A percentile compares a stretch with the other conserved stretches of the same genome.
These are phyloP conservation scores for Etheostoma perlongum DNA, from an alignment of 2,797 vertebrate genomes.

Conservation along the genomic window DNA sequence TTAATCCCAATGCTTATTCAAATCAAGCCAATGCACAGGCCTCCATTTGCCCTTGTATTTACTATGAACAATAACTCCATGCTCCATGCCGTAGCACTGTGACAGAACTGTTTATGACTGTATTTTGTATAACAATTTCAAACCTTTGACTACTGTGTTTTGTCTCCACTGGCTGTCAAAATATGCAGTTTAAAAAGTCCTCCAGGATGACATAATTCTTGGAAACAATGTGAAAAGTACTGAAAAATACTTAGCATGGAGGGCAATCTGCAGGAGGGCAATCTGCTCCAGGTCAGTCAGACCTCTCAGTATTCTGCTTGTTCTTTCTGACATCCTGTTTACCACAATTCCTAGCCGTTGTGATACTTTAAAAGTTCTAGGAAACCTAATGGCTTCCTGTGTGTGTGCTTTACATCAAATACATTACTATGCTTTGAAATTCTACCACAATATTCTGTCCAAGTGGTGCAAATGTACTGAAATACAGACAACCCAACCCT, in stretches of 20 bases:
- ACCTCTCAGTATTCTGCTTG: no score
- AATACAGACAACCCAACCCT: constrained; percentile 3
- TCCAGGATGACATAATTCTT: no score
- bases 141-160: constrained; percentile 6
- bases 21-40: constrained; percentile 56
- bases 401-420: no score
- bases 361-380: no score
- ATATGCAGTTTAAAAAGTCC: not conserved
- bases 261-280: no score
- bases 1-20: constrained; percentile 70
- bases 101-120: constrained; percentile 19
- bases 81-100: not conserved
- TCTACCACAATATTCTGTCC: not conserved
- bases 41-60: constrained; percentile 38
- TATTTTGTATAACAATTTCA: constrained; percentile 21
- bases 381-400: no score
- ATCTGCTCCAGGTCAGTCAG: no score
- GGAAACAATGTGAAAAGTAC: no score
- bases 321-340: no score
- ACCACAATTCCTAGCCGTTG: no score
- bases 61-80: constrained; percentile 31
- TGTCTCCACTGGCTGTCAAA: not conserved
- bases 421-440: no score
- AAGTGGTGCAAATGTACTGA: not conserved
- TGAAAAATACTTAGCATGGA: no score